Percentiles rank a stretch among this genome's conserved stretches.
Conservation (phyloP, 1,140 invertebrate genomes). For the Bombus confusus region DNA sequence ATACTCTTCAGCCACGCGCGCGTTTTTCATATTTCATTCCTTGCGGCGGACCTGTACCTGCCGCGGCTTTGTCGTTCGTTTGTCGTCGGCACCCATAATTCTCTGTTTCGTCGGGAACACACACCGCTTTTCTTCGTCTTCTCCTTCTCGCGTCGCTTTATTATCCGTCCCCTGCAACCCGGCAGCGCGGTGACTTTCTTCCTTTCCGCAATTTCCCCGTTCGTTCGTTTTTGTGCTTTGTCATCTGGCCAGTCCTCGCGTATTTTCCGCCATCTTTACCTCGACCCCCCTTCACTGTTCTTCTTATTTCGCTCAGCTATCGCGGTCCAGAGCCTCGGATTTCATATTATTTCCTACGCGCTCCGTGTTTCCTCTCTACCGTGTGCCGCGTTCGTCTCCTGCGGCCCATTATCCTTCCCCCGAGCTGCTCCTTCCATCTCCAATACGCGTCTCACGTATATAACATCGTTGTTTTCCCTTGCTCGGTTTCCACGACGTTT, state of each 20-base stretch:
- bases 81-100: neutral
- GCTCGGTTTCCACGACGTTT: neutral
- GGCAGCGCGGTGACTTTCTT: no score
- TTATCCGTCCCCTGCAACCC: neutral
- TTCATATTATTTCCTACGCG: constrained; percentile 41
- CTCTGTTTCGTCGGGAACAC: neutral
- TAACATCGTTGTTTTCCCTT: neutral
- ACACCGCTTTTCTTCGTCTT: neutral
- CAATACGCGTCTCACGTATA: neutral
- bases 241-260: neutral
- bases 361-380: neutral
- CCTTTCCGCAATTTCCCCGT: neutral
- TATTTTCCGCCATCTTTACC: neutral
- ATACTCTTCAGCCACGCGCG: constrained; percentile 13
- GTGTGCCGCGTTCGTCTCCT: neutral
- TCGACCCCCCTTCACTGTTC: neutral
- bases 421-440: neutral
- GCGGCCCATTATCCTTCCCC: constrained; percentile 18
- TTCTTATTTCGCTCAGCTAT: constrained; percentile 3
- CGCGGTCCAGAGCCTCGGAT: neutral
- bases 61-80: constrained; percentile 4
- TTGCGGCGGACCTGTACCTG: neutral
- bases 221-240: constrained; percentile 11
- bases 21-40: constrained; percentile 44
- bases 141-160: neutral